Percentiles rank a stretch among this genome's conserved stretches.
These are phyloP conservation scores for Drosophila mettleri DNA, from an alignment of 2,888 invertebrate genomes.

Conservation along the genomic window DNA sequence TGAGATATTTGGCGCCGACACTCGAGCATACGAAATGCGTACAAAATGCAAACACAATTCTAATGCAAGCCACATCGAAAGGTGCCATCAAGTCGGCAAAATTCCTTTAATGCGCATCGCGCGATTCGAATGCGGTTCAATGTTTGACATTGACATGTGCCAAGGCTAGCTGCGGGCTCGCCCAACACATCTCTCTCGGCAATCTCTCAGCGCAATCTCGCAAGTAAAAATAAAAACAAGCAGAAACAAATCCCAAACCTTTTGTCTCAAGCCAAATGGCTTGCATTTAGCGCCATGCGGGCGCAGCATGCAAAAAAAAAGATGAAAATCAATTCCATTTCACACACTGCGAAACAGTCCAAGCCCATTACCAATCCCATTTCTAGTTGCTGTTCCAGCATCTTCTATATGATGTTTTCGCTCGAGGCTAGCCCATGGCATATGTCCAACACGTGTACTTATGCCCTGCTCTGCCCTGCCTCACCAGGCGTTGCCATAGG, in stretches of 20 bases:
- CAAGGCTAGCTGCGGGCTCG: constrained; percentile 47
- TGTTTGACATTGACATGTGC: constrained; percentile 76
- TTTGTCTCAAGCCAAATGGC: constrained; percentile 25
- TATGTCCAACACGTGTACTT: constrained; percentile 60
- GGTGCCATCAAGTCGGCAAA: constrained; percentile 78
- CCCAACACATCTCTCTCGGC: background rate
- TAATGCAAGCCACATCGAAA: constrained; percentile 67
- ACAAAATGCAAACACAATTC: constrained; percentile 55
- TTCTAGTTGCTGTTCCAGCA: constrained; percentile 11
- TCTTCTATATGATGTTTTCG: constrained; percentile 27
- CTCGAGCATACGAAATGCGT: constrained; percentile 56
- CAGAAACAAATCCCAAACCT: constrained; percentile 18
- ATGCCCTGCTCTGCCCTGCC: constrained; percentile 8
- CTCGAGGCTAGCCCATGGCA: constrained; percentile 49
- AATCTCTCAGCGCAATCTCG: constrained; percentile 13
- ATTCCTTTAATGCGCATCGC: constrained; percentile 72
- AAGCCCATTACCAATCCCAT: constrained; percentile 19
- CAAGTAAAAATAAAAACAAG: constrained; percentile 6
- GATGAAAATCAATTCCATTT: constrained; percentile 18
- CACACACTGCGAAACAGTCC: constrained; percentile 2
- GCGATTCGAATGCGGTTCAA: constrained; percentile 53
- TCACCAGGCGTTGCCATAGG: constrained; percentile 52
- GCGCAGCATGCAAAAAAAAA: constrained; percentile 68
- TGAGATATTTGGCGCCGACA: constrained; percentile 74
- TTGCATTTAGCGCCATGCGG: constrained; percentile 74